Percentiles rank a stretch among this genome's conserved stretches.
These are phyloP conservation scores for Empidonax traillii DNA, from an alignment of 2,113 vertebrate genomes.

Conservation along the genomic window DNA sequence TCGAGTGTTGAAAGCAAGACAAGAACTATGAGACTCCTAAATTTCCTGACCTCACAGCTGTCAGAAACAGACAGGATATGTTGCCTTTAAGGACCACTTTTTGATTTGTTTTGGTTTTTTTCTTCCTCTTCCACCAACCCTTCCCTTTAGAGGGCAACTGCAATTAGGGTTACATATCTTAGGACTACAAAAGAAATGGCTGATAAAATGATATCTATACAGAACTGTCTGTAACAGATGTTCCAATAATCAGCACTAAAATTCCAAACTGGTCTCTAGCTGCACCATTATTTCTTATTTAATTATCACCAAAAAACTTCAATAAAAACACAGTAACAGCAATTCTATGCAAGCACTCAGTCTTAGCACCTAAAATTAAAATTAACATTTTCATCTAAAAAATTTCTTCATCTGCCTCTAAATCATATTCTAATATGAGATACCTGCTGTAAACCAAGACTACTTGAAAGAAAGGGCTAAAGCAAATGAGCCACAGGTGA, in stretches of 20 bases:
- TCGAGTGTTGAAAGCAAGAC: neutral
- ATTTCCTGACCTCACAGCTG: neutral
- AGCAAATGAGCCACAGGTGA: neutral
- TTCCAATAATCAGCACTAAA: neutral
- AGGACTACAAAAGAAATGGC: neutral
- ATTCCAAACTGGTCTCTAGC: neutral
- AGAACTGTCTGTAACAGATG: neutral
- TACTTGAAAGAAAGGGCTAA: neutral
- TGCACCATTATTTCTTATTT: neutral
- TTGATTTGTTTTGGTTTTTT: neutral
- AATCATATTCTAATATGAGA: neutral
- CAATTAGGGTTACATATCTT: neutral
- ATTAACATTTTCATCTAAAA: neutral
- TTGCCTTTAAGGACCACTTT: neutral
- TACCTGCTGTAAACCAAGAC: neutral
- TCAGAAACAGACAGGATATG: neutral
- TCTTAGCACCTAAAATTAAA: neutral
- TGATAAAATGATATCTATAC: neutral
- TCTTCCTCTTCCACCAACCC: neutral
- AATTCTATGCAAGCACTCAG: neutral
- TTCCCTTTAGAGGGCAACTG: neutral
- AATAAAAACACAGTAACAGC: neutral
- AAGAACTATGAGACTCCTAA: neutral
- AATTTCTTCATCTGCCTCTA: neutral
- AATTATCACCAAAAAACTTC: neutral